These are phyloP conservation scores for Acleris sparsana DNA, from an alignment of 2,888 invertebrate genomes.

Conservation along the genomic window DNA sequence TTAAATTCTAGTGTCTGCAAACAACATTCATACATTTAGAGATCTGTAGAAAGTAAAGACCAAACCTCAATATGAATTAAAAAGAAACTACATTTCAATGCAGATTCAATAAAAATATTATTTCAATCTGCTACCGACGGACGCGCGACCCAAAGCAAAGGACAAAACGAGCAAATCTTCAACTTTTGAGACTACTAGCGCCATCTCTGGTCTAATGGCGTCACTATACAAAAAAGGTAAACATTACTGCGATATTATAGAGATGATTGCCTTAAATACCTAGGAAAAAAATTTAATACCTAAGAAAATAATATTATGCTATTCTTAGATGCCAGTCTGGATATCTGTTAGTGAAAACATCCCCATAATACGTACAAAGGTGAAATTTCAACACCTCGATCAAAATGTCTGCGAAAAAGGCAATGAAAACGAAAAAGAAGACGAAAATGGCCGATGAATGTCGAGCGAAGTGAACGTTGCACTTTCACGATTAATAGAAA, in stretches of 20 bases:
- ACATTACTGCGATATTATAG: no score
- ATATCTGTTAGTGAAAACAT: conserved; percentile 7
- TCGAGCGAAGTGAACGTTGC: conserved; percentile 78
- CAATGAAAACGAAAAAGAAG: conserved; percentile 76
- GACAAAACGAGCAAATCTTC: conserved; percentile 21
- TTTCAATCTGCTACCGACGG: background rate
- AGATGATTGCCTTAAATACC: background rate
- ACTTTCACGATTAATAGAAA: conserved; percentile 80
- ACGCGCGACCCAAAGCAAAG: background rate
- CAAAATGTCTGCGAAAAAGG: conserved; percentile 73
- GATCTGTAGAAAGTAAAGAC: no score
- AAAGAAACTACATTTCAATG: background rate
- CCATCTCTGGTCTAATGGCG: conserved; percentile 61
- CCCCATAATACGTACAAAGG: conserved; percentile 5
- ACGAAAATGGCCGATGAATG: conserved; percentile 76
- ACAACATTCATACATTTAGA: no score
- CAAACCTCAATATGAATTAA: no score
- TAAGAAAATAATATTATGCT: background rate
- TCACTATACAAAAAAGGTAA: conserved; percentile 42
- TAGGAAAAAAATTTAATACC: no score
- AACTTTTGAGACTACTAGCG: conserved; percentile 56
- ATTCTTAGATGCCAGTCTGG: background rate
- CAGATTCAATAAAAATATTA: conserved; percentile 3
- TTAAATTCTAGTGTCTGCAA: no score
- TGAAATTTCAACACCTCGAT: conserved; percentile 60